Base-by-base conservation (phyloP, 2,113 vertebrate species). In the Cyprinus carpio region DNA sequence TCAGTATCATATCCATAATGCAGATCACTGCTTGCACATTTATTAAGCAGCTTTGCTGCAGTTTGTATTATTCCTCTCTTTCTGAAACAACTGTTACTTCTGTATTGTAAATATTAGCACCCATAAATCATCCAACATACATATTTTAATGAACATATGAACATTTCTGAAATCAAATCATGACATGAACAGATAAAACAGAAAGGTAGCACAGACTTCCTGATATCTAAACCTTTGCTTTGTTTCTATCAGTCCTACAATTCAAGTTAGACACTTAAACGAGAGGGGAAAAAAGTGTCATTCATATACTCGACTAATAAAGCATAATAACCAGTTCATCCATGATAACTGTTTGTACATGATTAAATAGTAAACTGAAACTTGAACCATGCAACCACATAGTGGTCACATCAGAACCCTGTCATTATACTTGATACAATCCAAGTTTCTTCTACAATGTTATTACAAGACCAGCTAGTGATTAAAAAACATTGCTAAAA, bases 331-430 rank as follows among this genome's bases (percentile, higher is more conserved):
- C 16, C 18, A 2, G 15, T 69, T 31, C 7, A 34, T 31, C 6
- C 65, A 34, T 9, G 29, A 6, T 69, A 31, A 34, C 65, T 16
- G 4, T 54, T 78, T 16, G 60, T 43, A 62, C 20, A 64, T 64
- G 11, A n/a, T 31, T 79, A 79, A 60, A 20, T 20, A 56, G 51
- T 34, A 62, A 43, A 80, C 12, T 71, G 25, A 31, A 82, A 83
- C 54, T 37, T 74, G 34, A 27, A 75, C 34, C 65, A 79, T 81
- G 82, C 71, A 77, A 72, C 87, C 85, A 88, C 87, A 88, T 72
- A 84, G 87, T 88, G 87, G 87, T 77, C 81, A 62, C 87, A 60
- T 62, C 15, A 78, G 81, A 71, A 85, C 84, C 81, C 64, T 64
- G 72, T 82, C 49, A 69, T 62, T n/a, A 74, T 72, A 23, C 43